Conservation (phyloP, 1,140 invertebrate genomes). For the Sycophaga agraensis region DNA sequence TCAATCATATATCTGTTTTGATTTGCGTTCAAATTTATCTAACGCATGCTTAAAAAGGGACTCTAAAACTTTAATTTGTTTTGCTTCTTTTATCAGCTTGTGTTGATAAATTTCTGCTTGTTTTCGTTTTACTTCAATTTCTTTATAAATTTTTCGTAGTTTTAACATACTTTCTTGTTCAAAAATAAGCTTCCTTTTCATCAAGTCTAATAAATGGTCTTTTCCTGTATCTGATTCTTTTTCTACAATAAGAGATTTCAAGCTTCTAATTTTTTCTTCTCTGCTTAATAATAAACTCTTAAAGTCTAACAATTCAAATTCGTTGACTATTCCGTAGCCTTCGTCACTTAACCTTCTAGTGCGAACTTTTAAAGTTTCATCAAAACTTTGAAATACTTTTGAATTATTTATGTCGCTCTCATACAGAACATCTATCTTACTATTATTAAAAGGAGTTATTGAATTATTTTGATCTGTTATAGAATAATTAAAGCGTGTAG, state of each 20-base stretch:
- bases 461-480: no score
- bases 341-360: neutral
- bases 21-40: neutral
- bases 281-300: neutral
- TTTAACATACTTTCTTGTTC: slow-evolving; percentile 1
- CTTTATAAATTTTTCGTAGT: neutral
- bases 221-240: neutral
- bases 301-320: neutral
- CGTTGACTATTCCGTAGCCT: neutral
- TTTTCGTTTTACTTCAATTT: neutral
- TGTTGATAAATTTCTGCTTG: neutral
- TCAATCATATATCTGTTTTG: neutral
- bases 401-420: no score
- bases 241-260: neutral
- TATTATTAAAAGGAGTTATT: no score
- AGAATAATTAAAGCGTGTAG: no score
- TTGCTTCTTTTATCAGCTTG: neutral
- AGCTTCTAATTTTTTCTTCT: neutral
- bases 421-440: no score
- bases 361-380: neutral
- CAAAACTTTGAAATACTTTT: neutral
- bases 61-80: neutral
- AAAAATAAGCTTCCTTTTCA: neutral
- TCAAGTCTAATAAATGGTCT: neutral
- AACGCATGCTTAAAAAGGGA: neutral